phyloP scores from a whole-genome alignment of 2,113 vertebrate genomes.

The Illadopsis cleaveri region DNA sequence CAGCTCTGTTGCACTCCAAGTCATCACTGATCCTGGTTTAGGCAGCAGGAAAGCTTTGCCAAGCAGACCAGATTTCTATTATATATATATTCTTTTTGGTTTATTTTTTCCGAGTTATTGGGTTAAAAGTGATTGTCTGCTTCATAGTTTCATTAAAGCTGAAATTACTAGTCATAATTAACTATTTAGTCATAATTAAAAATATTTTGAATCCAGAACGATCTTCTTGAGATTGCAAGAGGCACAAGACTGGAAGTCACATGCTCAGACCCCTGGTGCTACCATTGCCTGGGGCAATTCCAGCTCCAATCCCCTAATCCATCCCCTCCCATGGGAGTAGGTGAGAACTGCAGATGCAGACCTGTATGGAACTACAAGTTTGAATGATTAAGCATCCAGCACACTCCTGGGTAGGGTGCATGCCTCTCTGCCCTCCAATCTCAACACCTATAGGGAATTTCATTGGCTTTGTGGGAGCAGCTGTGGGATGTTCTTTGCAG shows the following conservation, averaged over 20 bases:
- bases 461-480: background rate
- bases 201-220: background rate
- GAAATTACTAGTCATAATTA: background rate
- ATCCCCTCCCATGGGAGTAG: accelerated
- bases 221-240: background rate
- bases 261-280: accelerated
- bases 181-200: background rate
- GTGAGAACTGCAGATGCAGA: background rate
- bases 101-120: background rate
- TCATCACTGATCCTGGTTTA: background rate
- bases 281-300: background rate
- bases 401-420: background rate
- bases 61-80: background rate
- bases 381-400: background rate
- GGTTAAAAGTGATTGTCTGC: background rate
- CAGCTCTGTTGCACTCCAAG: background rate
- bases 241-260: background rate
- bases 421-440: background rate
- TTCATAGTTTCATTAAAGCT: background rate
- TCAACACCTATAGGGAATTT: background rate
- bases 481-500: background rate
- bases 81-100: background rate
- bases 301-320: background rate
- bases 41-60: background rate
- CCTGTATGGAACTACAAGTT: background rate